A percentile compares a stretch with the other conserved stretches of the same genome.
These are phyloP conservation scores for Gulo gulo DNA, from an alignment of 2,113 vertebrate genomes.

Conservation along the genomic window DNA sequence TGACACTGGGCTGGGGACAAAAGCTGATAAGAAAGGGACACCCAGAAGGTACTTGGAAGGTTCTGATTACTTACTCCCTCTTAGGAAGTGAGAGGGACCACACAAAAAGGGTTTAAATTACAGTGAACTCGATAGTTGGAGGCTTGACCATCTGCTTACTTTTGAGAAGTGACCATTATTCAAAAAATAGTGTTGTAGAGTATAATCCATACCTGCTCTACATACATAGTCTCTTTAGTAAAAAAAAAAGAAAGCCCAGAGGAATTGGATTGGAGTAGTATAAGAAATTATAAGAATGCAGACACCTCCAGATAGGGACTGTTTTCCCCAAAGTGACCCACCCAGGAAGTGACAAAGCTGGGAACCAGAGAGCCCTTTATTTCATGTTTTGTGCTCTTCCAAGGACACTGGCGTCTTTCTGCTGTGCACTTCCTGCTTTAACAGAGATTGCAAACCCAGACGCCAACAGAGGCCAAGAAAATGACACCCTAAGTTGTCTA, in stretches of 20 bases:
- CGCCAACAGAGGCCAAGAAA: not conserved
- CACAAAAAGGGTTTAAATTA: not conserved
- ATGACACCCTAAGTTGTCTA: not conserved
- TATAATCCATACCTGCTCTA: not conserved
- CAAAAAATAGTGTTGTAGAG: not conserved
- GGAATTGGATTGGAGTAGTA: not conserved
- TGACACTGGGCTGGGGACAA: not conserved
- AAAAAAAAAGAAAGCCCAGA: not conserved
- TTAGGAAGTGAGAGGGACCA: rapidly evolving
- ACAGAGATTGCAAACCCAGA: not conserved
- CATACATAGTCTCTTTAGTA: not conserved
- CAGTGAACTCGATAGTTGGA: not conserved
- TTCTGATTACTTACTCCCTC: not conserved
- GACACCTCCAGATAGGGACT: not conserved
- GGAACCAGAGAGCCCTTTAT: not conserved
- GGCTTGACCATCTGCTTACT: not conserved
- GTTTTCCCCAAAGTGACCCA: not conserved
- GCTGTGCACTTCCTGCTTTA: not conserved
- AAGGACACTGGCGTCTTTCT: not conserved
- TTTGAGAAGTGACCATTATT: not conserved
- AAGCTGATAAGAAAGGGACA: not conserved
- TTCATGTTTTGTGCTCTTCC: not conserved
- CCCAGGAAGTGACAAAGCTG: not conserved
- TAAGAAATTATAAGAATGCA: not conserved
- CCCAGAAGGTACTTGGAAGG: not conserved